Conservation (phyloP, 1,140 invertebrate species). For the Mercenaria mercenaria region DNA sequence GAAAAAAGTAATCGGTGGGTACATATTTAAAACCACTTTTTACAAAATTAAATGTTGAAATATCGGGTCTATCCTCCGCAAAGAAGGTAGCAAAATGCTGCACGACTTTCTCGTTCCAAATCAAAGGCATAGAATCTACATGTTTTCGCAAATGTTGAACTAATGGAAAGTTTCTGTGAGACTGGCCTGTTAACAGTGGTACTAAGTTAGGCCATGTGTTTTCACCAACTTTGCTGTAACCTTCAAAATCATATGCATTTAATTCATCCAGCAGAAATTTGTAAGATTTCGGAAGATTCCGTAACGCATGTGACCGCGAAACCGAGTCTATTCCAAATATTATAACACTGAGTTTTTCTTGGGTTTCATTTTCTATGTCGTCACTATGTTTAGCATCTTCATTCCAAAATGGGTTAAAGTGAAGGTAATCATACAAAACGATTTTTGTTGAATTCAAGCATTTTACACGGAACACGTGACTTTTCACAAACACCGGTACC, state of each 20-base stretch:
- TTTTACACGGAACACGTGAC: slow-evolving; percentile 85
- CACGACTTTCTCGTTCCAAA: slow-evolving; percentile 86
- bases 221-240: slow-evolving; percentile 82
- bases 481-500: slow-evolving; percentile 79
- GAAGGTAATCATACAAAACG: slow-evolving; percentile 69
- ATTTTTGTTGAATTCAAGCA: slow-evolving; percentile 84
- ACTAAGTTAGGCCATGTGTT: slow-evolving; percentile 66
- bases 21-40: slow-evolving; percentile 92
- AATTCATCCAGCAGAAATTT: slow-evolving; percentile 86
- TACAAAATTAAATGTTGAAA: slow-evolving; percentile 89
- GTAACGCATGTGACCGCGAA: slow-evolving; percentile 93
- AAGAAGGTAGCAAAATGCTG: slow-evolving; percentile 92
- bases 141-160: slow-evolving; percentile 73
- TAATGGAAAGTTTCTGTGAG: slow-evolving; percentile 76
- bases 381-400: neutral
- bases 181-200: slow-evolving; percentile 69
- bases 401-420: slow-evolving; percentile 65
- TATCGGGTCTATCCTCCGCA: slow-evolving; percentile 91
- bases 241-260: slow-evolving; percentile 79
- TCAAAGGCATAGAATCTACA: slow-evolving; percentile 64
- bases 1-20: slow-evolving; percentile 94
- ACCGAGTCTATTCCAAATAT: slow-evolving; percentile 88
- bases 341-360: slow-evolving; percentile 57
- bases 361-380: neutral
- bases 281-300: slow-evolving; percentile 92